Conservation (phyloP, 2,113 vertebrate genomes). For the Fulica atra region DNA sequence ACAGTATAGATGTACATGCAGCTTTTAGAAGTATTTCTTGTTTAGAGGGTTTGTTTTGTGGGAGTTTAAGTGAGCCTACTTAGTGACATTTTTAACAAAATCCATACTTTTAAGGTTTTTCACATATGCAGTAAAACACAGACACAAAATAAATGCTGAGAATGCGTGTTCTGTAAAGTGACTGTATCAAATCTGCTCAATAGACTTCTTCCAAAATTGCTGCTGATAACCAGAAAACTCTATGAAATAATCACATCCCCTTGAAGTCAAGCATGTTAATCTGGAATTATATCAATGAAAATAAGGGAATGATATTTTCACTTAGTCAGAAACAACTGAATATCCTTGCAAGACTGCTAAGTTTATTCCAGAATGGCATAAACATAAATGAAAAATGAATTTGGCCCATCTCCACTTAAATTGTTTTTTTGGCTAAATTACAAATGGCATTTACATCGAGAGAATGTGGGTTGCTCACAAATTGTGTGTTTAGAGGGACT, state of each 20-base stretch:
- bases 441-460: constrained; percentile 47
- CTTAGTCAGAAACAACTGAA: background rate
- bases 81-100: background rate
- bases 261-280: constrained; percentile 9
- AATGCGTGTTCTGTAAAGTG: background rate
- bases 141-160: background rate
- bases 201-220: background rate
- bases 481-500: constrained; percentile 50
- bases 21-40: background rate
- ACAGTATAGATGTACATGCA: background rate
- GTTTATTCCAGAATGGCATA: constrained; percentile 28
- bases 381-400: constrained; percentile 32
- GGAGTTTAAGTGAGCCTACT: background rate
- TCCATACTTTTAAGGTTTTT: background rate
- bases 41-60: background rate
- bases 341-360: background rate
- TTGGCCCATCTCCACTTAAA: constrained; percentile 22
- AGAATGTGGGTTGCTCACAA: constrained; percentile 57
- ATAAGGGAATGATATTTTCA: background rate
- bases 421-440: constrained; percentile 59
- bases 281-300: constrained; percentile 14
- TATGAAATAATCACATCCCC: background rate
- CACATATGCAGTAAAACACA: background rate
- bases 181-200: background rate
- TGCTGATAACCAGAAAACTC: background rate